Evolutionary conservation across 2,888 invertebrate species (phyloP).

Genomic region (Leptothorax acervorum): DNA sequence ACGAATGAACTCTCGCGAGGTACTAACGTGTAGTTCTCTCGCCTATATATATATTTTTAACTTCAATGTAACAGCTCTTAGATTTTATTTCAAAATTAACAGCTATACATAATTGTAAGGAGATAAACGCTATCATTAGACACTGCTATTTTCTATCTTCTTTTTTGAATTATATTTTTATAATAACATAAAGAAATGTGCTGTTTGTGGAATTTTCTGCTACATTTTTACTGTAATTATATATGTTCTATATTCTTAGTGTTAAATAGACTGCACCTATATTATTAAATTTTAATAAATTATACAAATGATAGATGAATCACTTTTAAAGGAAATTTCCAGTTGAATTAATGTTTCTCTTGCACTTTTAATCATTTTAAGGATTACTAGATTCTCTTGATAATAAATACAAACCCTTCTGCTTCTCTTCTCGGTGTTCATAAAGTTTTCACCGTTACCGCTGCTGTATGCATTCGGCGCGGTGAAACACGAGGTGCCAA

Average conservation of each 20-base stretch:
- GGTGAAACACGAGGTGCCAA: slow-evolving; percentile 36
- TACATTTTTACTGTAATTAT: not conserved
- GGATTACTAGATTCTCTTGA: not conserved
- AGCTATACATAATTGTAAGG: not conserved
- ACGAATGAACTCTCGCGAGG: slow-evolving; percentile 45
- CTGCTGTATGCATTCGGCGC: slow-evolving; percentile 49
- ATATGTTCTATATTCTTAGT: not conserved
- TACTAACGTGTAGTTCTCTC: slow-evolving; percentile 16
- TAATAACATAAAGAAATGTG: not conserved
- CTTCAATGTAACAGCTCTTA: not conserved
- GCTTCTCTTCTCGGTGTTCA: slow-evolving; percentile 42
- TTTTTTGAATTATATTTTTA: not conserved
- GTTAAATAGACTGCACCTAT: not conserved
- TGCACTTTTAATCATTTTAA: slow-evolving; percentile 24
- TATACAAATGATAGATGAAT: not conserved
- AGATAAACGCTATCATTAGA: not conserved
- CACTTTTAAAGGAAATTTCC: not conserved
- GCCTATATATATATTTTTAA: slow-evolving; percentile 14
- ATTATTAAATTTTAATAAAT: not conserved
- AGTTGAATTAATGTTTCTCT: not conserved
- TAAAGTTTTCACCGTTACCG: slow-evolving; percentile 64
- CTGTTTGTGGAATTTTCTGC: not conserved
- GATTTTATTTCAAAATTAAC: slow-evolving; percentile 23
- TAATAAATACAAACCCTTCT: slow-evolving; percentile 17
- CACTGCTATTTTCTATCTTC: not conserved